Conservation (phyloP, 2,888 invertebrate genomes). For the Argyra leucocephala region DNA sequence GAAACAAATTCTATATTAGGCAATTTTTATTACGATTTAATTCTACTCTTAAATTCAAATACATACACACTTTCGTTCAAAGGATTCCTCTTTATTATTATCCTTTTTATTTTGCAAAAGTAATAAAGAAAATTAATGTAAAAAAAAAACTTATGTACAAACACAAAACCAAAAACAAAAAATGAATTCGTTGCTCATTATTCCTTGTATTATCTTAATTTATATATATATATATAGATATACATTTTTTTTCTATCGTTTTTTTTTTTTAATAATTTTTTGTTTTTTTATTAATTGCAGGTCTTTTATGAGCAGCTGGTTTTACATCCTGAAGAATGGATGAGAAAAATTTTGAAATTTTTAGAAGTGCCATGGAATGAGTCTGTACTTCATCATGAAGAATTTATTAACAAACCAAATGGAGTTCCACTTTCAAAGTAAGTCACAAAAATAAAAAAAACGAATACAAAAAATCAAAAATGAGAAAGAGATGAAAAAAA, state of each 20-base stretch:
- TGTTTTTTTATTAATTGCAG: constrained; percentile 39
- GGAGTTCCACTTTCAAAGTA: constrained; percentile 93
- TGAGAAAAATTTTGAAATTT: constrained; percentile 79
- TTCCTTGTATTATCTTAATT: neutral
- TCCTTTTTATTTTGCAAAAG: too few species aligned
- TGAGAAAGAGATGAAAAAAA: too few species aligned
- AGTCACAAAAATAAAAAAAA: constrained; percentile 35
- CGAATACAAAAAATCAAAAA: neutral
- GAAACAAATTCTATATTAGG: too few species aligned
- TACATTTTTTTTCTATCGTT: too few species aligned
- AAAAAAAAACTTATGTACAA: neutral
- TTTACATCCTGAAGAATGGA: constrained; percentile 80
- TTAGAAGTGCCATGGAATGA: constrained; percentile 91
- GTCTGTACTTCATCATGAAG: constrained; percentile 93
- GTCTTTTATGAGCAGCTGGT: constrained; percentile 97
- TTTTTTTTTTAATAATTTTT: neutral
- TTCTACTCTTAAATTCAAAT: too few species aligned
- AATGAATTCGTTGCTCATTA: constrained; percentile 7
- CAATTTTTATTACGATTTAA: too few species aligned
- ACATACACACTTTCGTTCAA: too few species aligned
- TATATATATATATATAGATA: neutral
- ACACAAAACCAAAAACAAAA: neutral
- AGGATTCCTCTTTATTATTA: too few species aligned
- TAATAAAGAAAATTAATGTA: too few species aligned
- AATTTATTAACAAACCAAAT: constrained; percentile 89